phyloP scores from a whole-genome alignment of 2,113 vertebrate genomes.

The Ictalurus punctatus region DNA sequence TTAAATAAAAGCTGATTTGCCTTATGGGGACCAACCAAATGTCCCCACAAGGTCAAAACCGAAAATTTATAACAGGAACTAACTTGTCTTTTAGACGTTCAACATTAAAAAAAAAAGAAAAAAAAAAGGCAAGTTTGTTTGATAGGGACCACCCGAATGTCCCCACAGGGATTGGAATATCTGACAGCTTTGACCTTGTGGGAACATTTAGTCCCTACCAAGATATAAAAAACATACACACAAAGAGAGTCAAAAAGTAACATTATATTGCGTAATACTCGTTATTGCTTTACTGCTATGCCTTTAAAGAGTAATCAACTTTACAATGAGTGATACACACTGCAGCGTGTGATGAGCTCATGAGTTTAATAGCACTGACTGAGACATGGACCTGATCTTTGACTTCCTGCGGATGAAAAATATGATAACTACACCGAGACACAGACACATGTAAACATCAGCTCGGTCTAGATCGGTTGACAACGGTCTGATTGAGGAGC shows the following conservation, averaged over 20 bases:
- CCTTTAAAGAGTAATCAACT: background rate
- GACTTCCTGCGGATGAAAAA: conserved; percentile 17
- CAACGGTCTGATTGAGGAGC: background rate
- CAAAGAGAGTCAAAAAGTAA: background rate
- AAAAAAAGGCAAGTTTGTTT: background rate
- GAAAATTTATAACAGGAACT: background rate
- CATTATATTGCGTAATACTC: background rate
- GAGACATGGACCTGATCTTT: conserved; percentile 42
- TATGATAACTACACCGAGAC: background rate
- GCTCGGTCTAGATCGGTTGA: background rate
- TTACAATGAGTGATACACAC: background rate
- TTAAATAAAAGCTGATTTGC: background rate
- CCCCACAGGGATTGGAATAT: background rate
- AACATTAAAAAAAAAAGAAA: background rate
- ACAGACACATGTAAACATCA: background rate
- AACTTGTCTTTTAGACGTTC: background rate
- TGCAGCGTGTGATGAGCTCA: background rate
- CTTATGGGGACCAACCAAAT: background rate
- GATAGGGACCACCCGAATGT: background rate
- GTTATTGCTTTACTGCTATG: conserved; percentile 21
- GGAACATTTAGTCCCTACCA: background rate
- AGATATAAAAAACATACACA: background rate
- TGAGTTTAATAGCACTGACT: conserved; percentile 42
- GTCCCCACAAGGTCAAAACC: background rate
- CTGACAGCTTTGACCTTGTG: conserved; percentile 1